Conservation (phyloP, 2,888 invertebrate genomes). For the Sphaerophoria rueppellii region DNA sequence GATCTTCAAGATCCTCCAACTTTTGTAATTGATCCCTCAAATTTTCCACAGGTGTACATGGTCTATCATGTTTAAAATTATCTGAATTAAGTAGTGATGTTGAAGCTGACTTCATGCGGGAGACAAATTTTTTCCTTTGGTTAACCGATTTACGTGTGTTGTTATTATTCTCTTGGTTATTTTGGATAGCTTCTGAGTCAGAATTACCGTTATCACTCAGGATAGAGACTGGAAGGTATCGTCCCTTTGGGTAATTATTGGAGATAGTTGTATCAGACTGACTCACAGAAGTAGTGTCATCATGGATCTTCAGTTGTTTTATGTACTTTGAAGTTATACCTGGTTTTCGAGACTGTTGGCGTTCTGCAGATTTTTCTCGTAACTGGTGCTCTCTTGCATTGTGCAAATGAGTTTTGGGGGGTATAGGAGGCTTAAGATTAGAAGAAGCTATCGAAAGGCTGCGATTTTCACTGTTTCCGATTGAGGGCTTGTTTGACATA, state of each 20-base stretch:
- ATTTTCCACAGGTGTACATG: constrained; percentile 90
- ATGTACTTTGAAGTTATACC: constrained; percentile 81
- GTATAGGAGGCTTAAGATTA: constrained; percentile 77
- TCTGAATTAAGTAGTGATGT: constrained; percentile 86
- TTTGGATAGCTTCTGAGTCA: constrained; percentile 79
- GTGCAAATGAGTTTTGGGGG: constrained; percentile 78
- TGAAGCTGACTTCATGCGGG: constrained; percentile 87
- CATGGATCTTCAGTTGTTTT: constrained; percentile 80
- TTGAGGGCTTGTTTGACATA: constrained; percentile 86
- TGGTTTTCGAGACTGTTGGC: constrained; percentile 75
- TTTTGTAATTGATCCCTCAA: constrained; percentile 91
- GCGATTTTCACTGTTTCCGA: constrained; percentile 82
- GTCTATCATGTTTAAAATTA: constrained; percentile 81
- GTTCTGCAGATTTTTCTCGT: constrained; percentile 75
- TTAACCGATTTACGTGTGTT: constrained; percentile 77
- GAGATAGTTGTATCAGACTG: constrained; percentile 82
- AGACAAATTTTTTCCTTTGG: constrained; percentile 86
- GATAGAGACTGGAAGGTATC: constrained; percentile 77
- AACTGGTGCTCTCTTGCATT: constrained; percentile 53
- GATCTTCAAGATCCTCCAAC: constrained; percentile 91
- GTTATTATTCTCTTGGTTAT: constrained; percentile 83
- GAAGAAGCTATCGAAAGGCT: constrained; percentile 74
- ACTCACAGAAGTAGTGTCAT: constrained; percentile 81
- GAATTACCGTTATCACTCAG: constrained; percentile 81
- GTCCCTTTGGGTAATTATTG: constrained; percentile 80